These are phyloP conservation scores for Apteryx mantelli DNA, from an alignment of 2,113 vertebrate genomes.

Conservation along the genomic window DNA sequence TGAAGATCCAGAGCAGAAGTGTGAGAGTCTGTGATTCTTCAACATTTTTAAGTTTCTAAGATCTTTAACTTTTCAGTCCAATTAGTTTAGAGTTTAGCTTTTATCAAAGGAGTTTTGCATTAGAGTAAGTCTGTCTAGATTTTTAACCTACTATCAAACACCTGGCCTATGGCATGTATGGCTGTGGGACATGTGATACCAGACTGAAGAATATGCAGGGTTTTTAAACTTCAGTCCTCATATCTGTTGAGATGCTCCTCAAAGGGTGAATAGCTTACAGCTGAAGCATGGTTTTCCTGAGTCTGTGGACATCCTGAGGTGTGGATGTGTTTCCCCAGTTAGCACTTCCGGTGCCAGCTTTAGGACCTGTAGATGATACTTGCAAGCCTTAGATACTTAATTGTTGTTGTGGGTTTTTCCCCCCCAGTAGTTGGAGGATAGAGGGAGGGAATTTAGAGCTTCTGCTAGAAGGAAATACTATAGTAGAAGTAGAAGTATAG, in stretches of 20 bases:
- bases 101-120: background rate
- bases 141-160: background rate
- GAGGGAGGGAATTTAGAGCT: background rate
- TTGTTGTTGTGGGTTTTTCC: background rate
- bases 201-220: background rate
- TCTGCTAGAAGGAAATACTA: background rate
- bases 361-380: background rate
- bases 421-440: background rate
- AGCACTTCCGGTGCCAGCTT: background rate
- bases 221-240: background rate
- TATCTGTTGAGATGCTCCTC: background rate
- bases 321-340: background rate
- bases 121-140: background rate
- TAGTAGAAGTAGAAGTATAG: background rate
- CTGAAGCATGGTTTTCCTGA: background rate
- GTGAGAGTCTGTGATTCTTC: background rate
- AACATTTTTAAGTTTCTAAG: background rate
- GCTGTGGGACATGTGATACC: background rate
- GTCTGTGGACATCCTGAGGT: background rate
- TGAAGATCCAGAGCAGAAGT: background rate
- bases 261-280: background rate
- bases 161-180: background rate
- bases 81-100: background rate
- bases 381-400: background rate
- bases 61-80: background rate